These are phyloP conservation scores for Hypomecis punctinalis DNA, from an alignment of 2,888 invertebrate genomes.

Conservation along the genomic window DNA sequence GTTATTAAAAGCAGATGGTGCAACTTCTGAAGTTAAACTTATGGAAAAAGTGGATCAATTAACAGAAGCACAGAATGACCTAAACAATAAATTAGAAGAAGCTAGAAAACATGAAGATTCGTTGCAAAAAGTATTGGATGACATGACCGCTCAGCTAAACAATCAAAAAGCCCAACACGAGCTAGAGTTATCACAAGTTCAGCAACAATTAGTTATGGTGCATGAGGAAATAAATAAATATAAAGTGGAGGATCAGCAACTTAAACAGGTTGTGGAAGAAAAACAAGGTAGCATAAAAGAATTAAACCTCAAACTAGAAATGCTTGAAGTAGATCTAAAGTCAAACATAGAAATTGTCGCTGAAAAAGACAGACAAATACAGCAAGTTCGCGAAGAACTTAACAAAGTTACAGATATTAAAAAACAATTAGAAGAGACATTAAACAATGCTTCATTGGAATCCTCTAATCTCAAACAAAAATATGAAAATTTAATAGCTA, in stretches of 20 bases:
- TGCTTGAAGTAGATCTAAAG: slow-evolving; percentile 77
- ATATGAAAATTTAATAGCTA: slow-evolving; percentile 72
- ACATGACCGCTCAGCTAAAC: slow-evolving; percentile 76
- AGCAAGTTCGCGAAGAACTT: slow-evolving; percentile 68
- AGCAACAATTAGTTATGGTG: slow-evolving; percentile 58
- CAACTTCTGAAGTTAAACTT: slow-evolving; percentile 75
- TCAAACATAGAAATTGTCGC: slow-evolving; percentile 73
- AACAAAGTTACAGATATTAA: slow-evolving; percentile 72
- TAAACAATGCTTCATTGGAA: slow-evolving; percentile 71
- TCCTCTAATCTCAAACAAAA: slow-evolving; percentile 70
- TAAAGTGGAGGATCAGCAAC: slow-evolving; percentile 59
- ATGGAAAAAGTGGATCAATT: slow-evolving; percentile 81
- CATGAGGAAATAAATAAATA: slow-evolving; percentile 64
- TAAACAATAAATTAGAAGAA: slow-evolving; percentile 78
- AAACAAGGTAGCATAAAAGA: slow-evolving; percentile 74
- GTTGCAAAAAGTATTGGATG: slow-evolving; percentile 75
- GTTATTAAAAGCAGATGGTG: slow-evolving; percentile 74
- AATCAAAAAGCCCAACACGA: slow-evolving; percentile 72
- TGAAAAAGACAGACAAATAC: slow-evolving; percentile 81
- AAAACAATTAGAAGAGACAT: slow-evolving; percentile 76
- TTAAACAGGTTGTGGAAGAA: slow-evolving; percentile 65
- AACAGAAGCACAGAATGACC: slow-evolving; percentile 77
- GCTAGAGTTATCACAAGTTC: slow-evolving; percentile 67
- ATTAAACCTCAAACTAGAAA: slow-evolving; percentile 72
- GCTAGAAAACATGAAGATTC: slow-evolving; percentile 80